These are phyloP conservation scores for Iselma pallidipennis DNA, from an alignment of 2,888 invertebrate genomes.

Conservation along the genomic window DNA sequence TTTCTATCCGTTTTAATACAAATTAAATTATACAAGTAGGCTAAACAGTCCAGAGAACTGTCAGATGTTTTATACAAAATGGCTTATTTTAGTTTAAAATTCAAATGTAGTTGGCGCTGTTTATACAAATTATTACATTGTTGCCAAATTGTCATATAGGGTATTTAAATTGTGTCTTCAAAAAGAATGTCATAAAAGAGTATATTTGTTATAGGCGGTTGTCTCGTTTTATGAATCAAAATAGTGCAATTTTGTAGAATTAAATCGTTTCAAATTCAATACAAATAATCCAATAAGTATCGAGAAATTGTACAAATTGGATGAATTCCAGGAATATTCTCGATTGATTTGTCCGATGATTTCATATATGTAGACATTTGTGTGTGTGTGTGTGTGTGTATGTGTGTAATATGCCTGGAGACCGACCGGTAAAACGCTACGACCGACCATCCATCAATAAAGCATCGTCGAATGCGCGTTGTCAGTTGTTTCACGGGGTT, in stretches of 20 bases:
- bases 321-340: conserved; percentile 17
- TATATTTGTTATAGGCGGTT: too few species aligned
- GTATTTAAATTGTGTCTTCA: too few species aligned
- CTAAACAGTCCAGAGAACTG: neutral
- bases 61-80: conserved; percentile 4
- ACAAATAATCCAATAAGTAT: too few species aligned
- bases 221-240: too few species aligned
- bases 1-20: neutral
- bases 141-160: conserved; percentile 13
- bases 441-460: conserved; percentile 31
- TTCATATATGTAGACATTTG: neutral
- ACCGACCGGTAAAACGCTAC: conserved; percentile 26
- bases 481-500: conserved; percentile 21
- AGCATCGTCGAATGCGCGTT: conserved; percentile 25
- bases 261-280: too few species aligned
- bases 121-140: conserved; percentile 18
- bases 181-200: too few species aligned
- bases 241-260: too few species aligned
- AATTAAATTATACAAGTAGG: neutral
- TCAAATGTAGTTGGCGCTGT: conserved; percentile 23
- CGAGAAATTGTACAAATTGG: neutral
- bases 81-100: conserved; percentile 11
- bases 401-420: too few species aligned
- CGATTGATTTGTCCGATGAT: conserved; percentile 22
- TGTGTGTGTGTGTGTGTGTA: neutral